Evolutionary conservation across 1,140 invertebrate genomes (phyloP).

Genomic region (Cyclina sinensis): DNA sequence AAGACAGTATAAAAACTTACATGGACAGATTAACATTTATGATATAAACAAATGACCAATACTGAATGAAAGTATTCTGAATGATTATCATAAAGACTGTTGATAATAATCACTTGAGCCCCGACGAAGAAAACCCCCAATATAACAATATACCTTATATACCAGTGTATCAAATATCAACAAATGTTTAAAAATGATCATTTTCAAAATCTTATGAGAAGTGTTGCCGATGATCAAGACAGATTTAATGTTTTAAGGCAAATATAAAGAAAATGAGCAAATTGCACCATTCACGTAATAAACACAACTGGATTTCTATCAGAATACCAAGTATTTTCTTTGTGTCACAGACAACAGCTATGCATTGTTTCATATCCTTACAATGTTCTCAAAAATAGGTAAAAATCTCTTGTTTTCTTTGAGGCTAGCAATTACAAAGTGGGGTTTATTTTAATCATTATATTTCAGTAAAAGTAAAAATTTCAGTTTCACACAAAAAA

Average conservation of each 20-base stretch:
- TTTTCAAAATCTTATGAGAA: neutral
- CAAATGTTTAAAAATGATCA: neutral
- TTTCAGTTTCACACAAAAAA: neutral
- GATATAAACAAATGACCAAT: neutral
- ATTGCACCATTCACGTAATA: neutral
- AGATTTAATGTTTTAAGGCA: slow-evolving; percentile 11
- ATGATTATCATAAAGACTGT: neutral
- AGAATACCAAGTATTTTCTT: neutral
- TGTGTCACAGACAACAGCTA: neutral
- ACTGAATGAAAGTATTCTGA: neutral
- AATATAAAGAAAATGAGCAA: slow-evolving; percentile 43
- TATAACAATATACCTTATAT: neutral
- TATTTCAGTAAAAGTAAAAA: neutral
- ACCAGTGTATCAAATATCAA: too few relatives aligned
- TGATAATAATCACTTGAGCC: neutral
- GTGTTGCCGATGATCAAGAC: neutral
- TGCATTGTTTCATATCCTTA: neutral
- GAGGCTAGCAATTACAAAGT: too few relatives aligned
- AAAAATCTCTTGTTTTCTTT: too few relatives aligned
- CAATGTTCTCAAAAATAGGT: too few relatives aligned
- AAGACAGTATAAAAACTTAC: slow-evolving; percentile 5
- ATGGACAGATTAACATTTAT: slow-evolving; percentile 20
- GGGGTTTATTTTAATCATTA: too few relatives aligned
- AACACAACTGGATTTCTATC: slow-evolving; percentile 28
- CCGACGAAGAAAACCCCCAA: neutral